Conservation (phyloP, 2,888 invertebrate genomes). For the Serripes groenlandicus region DNA sequence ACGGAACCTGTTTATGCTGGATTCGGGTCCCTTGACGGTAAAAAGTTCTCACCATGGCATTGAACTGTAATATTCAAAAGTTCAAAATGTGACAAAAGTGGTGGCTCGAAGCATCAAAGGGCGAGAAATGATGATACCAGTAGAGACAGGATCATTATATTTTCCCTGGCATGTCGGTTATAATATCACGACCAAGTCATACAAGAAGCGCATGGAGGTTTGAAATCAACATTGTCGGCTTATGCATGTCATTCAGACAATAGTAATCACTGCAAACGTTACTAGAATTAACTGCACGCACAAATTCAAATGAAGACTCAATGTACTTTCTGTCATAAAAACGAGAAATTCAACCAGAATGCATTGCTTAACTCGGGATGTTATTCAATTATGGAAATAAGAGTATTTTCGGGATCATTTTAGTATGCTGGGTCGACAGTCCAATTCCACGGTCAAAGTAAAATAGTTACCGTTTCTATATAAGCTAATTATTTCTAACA, state of each 20-base stretch:
- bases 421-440: too few relatives aligned
- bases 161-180: neutral
- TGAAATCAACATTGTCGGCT: too few relatives aligned
- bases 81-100: neutral
- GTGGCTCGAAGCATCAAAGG: neutral
- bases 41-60: neutral
- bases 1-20: too few relatives aligned
- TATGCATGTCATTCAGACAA: too few relatives aligned
- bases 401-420: too few relatives aligned
- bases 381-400: too few relatives aligned
- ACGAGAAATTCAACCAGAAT: too few relatives aligned
- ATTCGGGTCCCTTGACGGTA: neutral
- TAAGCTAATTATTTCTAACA: neutral
- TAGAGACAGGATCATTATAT: slow-evolving; percentile 5
- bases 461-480: neutral
- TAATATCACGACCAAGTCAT: too few relatives aligned
- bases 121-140: slow-evolving; percentile 1
- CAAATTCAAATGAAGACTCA: neutral
- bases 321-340: too few relatives aligned
- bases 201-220: too few relatives aligned
- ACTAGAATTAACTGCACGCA: neutral
- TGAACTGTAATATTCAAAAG: slow-evolving; percentile 1
- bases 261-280: too few relatives aligned
- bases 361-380: too few relatives aligned
- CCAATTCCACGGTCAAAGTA: neutral